phyloP scores from a whole-genome alignment of 2,888 invertebrate genomes.

The Argyresthia albistria region DNA sequence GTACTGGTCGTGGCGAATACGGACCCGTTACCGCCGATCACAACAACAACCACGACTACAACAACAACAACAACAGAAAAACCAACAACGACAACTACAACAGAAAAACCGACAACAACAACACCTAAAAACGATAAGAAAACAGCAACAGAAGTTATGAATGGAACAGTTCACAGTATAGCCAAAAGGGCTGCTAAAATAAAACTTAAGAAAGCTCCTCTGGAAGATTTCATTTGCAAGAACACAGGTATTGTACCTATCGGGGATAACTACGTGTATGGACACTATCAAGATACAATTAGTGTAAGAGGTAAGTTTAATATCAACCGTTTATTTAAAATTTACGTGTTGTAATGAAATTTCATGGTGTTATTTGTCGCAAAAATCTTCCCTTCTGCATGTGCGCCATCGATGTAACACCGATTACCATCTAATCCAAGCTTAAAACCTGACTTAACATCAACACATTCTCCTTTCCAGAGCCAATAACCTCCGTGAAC shows the following conservation, averaged over 20 bases:
- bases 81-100: conserved; percentile 31
- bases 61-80: conserved; percentile 52
- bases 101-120: conserved; percentile 23
- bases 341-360: too few relatives aligned
- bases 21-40: conserved; percentile 70
- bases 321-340: neutral
- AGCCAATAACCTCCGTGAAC: conserved; percentile 78
- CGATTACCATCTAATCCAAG: too few relatives aligned
- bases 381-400: too few relatives aligned
- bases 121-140: conserved; percentile 11
- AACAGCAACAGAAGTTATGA: conserved; percentile 24
- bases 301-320: conserved; percentile 75
- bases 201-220: conserved; percentile 21
- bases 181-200: conserved; percentile 29
- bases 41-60: conserved; percentile 56
- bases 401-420: too few relatives aligned
- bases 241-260: conserved; percentile 74
- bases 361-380: too few relatives aligned
- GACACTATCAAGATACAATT: conserved; percentile 78
- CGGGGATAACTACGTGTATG: conserved; percentile 79
- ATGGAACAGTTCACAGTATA: conserved; percentile 24
- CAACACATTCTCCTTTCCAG: conserved; percentile 38
- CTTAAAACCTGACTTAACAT: too few relatives aligned
- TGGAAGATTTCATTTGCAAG: conserved; percentile 36
- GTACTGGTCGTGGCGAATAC: conserved; percentile 81